Evolutionary conservation across 1,140 invertebrate genomes (phyloP).

Genomic region (Drosophila santomea): DNA sequence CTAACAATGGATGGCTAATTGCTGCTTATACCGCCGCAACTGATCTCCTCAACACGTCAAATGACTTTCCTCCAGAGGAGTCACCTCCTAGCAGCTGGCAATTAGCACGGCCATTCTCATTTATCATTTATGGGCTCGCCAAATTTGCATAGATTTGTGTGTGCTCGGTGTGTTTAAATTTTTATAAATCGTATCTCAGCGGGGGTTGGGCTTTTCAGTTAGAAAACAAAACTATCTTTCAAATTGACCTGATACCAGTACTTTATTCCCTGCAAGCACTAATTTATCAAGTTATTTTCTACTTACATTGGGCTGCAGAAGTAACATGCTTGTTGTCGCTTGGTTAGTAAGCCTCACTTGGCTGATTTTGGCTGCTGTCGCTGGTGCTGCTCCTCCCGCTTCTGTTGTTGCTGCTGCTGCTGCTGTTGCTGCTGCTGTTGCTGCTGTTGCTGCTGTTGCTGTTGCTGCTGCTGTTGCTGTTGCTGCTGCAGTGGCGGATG

Average conservation of each 20-base stretch:
- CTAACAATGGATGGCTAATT: slow-evolving; percentile 66
- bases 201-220: neutral
- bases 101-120: slow-evolving; percentile 61
- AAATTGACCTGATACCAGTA: neutral
- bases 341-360: slow-evolving; percentile 69
- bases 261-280: too few species aligned
- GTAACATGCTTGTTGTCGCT: slow-evolving; percentile 84
- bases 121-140: slow-evolving; percentile 17
- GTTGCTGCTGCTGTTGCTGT: slow-evolving; percentile 23
- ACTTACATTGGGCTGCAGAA: slow-evolving; percentile 84
- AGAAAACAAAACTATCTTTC: neutral
- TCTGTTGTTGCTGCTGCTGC: neutral
- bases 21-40: slow-evolving; percentile 11
- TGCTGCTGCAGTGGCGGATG: slow-evolving; percentile 17
- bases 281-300: neutral
- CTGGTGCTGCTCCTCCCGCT: slow-evolving; percentile 15
- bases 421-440: neutral
- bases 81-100: slow-evolving; percentile 46
- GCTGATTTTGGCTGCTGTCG: slow-evolving; percentile 62
- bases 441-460: slow-evolving; percentile 11
- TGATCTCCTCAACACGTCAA: slow-evolving; percentile 24
- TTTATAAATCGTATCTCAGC: neutral
- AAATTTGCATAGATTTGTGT: slow-evolving; percentile 42
- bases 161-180: slow-evolving; percentile 13
- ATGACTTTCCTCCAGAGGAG: slow-evolving; percentile 20